phyloP scores from a whole-genome alignment of 2,113 vertebrate genomes.

The Electrona antarctica region DNA sequence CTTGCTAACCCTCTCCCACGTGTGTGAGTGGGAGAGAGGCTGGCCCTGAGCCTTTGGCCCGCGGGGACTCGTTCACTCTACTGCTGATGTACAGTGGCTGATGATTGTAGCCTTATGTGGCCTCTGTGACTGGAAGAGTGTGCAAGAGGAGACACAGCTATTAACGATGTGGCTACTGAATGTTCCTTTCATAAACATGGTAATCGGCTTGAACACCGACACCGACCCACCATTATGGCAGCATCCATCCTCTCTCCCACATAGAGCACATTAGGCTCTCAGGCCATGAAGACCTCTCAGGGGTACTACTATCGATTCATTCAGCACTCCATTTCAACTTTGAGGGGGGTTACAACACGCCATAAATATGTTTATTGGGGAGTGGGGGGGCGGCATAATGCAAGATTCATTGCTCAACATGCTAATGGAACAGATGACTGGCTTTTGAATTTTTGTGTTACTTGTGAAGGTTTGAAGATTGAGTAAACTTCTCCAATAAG shows the following conservation, averaged over 20 bases:
- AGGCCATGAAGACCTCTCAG: background rate
- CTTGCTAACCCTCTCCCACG: too few relatives aligned
- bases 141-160: slow-evolving; percentile 11
- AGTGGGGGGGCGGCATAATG: too few relatives aligned
- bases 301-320: slow-evolving; percentile 10
- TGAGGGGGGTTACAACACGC: background rate
- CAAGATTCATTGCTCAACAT: too few relatives aligned
- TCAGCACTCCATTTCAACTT: background rate
- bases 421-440: too few relatives aligned
- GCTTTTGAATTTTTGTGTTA: too few relatives aligned
- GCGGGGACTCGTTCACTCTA: slow-evolving; percentile 43
- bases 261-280: slow-evolving; percentile 4
- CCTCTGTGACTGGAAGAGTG: slow-evolving; percentile 2
- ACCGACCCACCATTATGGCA: slow-evolving; percentile 23
- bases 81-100: slow-evolving; percentile 46
- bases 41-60: slow-evolving; percentile 34
- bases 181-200: slow-evolving; percentile 32
- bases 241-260: slow-evolving; percentile 1
- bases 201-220: slow-evolving; percentile 34
- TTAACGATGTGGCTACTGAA: slow-evolving; percentile 32
- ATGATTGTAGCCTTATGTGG: slow-evolving; percentile 54
- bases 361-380: background rate
- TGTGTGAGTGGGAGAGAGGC: slow-evolving; percentile 50
- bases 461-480: too few relatives aligned
- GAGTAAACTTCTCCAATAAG: too few relatives aligned